Evolutionary conservation across 2,113 vertebrate species (phyloP).

Genomic region (Cyprinodon tularosa): DNA sequence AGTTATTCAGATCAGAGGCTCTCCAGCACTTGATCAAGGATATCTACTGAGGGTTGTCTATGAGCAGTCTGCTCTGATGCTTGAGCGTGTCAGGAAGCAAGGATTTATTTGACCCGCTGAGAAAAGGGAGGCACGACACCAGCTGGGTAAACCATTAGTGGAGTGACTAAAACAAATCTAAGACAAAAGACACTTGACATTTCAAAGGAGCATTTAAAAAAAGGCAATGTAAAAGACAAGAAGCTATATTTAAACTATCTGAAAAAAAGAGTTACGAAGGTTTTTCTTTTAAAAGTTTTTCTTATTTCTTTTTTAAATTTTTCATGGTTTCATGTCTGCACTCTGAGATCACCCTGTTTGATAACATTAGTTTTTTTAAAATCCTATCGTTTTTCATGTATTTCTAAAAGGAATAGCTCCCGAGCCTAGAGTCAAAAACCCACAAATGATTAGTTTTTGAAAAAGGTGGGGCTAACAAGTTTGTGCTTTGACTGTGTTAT

Average conservation of each 20-base stretch:
- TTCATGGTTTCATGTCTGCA: background rate
- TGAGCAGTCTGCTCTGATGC: conserved; percentile 41
- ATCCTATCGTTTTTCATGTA: too few species aligned
- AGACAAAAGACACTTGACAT: background rate
- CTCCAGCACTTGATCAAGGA: conserved; percentile 39
- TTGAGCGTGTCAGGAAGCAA: conserved; percentile 7
- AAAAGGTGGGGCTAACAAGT: too few species aligned
- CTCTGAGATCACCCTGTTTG: background rate
- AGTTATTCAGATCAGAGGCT: conserved; percentile 51
- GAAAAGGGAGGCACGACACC: conserved; percentile 21
- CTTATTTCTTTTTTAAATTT: background rate
- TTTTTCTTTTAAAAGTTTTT: background rate
- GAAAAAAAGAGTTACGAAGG: background rate
- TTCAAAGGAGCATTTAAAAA: background rate
- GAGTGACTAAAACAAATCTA: background rate
- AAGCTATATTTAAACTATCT: background rate
- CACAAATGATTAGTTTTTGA: too few species aligned
- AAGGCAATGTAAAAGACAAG: background rate
- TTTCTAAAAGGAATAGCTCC: too few species aligned
- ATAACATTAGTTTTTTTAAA: background rate
- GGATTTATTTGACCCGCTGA: conserved; percentile 37
- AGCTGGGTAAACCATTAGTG: conserved; percentile 29
- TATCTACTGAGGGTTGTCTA: conserved; percentile 43
- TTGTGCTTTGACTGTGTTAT: too few species aligned
- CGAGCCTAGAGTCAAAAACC: background rate